Percentiles rank a stretch among this genome's conserved stretches.
Conservation (phyloP, 2,113 vertebrate genomes). For the Carassius auratus region DNA sequence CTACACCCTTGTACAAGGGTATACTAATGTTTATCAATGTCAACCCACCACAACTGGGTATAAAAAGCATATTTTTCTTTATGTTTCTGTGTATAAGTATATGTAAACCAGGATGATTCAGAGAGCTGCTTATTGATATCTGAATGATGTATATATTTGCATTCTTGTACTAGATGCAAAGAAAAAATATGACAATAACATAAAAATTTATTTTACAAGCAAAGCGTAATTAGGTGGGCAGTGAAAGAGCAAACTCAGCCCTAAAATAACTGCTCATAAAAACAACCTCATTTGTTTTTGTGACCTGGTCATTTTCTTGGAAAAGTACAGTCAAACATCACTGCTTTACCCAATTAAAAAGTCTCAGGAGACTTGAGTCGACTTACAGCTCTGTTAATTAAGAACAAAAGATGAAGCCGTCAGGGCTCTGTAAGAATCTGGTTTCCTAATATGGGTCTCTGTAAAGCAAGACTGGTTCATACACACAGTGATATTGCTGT, state of each 20-base stretch:
- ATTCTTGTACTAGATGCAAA: background rate
- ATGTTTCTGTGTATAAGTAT: background rate
- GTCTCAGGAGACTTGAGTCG: conserved; percentile 10
- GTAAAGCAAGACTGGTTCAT: background rate
- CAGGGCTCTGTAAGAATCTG: conserved; percentile 6
- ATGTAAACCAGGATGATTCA: conserved; percentile 1
- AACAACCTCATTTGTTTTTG: conserved; percentile 38
- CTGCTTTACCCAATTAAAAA: conserved; percentile 13
- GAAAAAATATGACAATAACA: background rate
- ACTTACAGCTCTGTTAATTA: conserved; percentile 31
- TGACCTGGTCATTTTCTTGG: conserved; percentile 24
- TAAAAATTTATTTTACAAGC: background rate
- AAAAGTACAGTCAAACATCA: conserved; percentile 21
- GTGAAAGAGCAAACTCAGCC: background rate
- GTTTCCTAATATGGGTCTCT: conserved; percentile 1
- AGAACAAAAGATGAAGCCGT: background rate
- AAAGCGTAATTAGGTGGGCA: background rate
- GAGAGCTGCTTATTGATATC: conserved; percentile 18
- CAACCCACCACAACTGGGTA: background rate
- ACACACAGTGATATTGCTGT: background rate
- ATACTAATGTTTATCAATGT: no score
- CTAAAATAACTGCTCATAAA: conserved; percentile 1
- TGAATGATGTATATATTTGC: no score
- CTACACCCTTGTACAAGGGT: no score
- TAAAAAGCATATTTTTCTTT: background rate